Evolutionary conservation across 2,113 vertebrate genomes (phyloP).

Genomic region (Tetraodon nigroviridis): DNA sequence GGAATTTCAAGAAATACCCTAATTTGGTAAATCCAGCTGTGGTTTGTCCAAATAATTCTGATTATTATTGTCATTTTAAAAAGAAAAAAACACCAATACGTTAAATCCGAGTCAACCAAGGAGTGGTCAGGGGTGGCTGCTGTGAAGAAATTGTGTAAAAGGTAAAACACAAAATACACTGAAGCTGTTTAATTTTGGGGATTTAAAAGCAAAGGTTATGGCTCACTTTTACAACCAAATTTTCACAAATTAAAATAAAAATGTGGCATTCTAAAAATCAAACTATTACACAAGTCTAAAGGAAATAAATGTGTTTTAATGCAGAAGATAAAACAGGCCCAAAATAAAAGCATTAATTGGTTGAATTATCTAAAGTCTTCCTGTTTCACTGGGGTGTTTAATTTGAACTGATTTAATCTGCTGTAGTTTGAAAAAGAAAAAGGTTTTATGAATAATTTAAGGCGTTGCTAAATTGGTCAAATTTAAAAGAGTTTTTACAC

Average conservation of each 20-base stretch:
- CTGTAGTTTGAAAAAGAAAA: not conserved
- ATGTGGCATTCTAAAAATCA: not conserved
- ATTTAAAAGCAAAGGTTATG: not conserved
- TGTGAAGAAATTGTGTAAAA: too few relatives aligned
- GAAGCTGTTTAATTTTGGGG: not conserved
- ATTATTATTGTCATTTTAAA: slow-evolving; percentile 5
- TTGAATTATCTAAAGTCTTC: not conserved
- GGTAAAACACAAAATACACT: too few relatives aligned
- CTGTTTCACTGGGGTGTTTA: not conserved
- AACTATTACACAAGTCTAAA: not conserved
- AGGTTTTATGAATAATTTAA: not conserved
- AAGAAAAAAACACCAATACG: not conserved
- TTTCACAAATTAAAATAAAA: slow-evolving; percentile 10
- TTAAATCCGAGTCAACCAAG: not conserved
- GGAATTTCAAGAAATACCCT: too few relatives aligned
- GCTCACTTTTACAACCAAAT: too few relatives aligned
- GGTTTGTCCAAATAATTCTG: slow-evolving; percentile 1
- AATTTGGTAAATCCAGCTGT: not conserved
- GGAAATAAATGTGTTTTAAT: not conserved
- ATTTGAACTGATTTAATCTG: not conserved
- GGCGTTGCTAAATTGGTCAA: not conserved
- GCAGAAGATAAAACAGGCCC: slow-evolving; percentile 17
- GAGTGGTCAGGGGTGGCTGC: too few relatives aligned
- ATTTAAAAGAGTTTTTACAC: too few relatives aligned
- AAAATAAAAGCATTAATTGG: not conserved